Base-by-base conservation (phyloP, 2,888 invertebrate species). In the Scaptodrosophila latifasciaeformis region DNA sequence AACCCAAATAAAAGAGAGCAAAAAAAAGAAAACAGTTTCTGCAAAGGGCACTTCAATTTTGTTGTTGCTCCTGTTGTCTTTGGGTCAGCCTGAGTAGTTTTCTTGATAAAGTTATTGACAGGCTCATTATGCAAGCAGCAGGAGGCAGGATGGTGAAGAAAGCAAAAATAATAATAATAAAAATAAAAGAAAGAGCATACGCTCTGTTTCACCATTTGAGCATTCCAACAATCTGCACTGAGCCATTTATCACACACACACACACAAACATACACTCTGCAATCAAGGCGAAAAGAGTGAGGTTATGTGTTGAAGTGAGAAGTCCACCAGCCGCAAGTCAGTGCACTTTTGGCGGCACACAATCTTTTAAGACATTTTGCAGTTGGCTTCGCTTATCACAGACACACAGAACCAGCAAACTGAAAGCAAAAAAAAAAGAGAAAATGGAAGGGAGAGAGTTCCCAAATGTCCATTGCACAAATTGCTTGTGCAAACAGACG, bases 381-480 rank as follows among this genome's bases (percentile, higher is more conserved):
- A 76, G 72, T 74, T 72, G 70, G 72, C 67, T 64, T 53, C 62
- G 77, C 72, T 74, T 74, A 74, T 74, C 72, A 72, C 17, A 10
- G 37, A 13, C 62, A 56, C 6, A 10, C 37, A 37, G 37, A 55
- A 35, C 60, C 63, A 65, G 65, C 15, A 18, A 5, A 37, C 17
- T n/a, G 54, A 29, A 29, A 7, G 29, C 29, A 29, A 10, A 6
- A n/a, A n/a, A n/a, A n/a, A n/a, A n/a, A n/a, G n/a, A n/a, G n/a
- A n/a, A n/a, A n/a, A n/a, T n/a, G n/a, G 29, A 6, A 49, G 29
- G 12, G 9, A 7, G 27, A 43, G 30, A 55, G 64, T n/a, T 64
- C 70, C 62, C 62, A 72, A 76, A 67, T 76, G 72, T 76, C 74
- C 72, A 74, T 72, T 74, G 72, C 72, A 74, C 74, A 74, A 74